These are phyloP conservation scores for Marmota monax DNA, from an alignment of 2,113 vertebrate species.

Conservation along the genomic window DNA sequence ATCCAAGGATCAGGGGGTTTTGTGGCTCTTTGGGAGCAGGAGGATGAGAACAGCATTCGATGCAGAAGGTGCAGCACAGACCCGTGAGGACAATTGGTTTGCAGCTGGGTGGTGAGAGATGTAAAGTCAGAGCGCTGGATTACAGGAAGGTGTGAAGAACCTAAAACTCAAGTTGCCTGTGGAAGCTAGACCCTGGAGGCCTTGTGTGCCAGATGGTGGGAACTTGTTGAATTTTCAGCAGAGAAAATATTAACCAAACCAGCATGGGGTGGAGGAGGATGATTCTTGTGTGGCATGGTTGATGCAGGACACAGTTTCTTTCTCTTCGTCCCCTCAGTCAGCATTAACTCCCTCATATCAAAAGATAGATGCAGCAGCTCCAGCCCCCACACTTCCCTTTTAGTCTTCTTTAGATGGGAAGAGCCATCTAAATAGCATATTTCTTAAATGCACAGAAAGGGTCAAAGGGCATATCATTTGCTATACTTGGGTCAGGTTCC, in stretches of 20 bases:
- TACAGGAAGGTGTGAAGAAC: neutral
- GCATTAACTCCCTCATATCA: neutral
- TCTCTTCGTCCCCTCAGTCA: neutral
- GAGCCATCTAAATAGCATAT: neutral
- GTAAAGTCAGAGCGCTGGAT: neutral
- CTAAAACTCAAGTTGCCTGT: neutral
- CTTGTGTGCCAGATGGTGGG: neutral
- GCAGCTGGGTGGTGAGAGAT: neutral
- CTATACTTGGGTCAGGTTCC: neutral
- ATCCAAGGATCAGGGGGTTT: too few species aligned
- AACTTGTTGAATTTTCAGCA: neutral
- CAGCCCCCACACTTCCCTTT: neutral
- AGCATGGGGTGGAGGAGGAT: rapidly evolving
- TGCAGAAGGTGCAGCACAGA: too few species aligned
- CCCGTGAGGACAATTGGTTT: neutral
- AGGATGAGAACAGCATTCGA: neutral
- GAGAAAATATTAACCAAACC: neutral
- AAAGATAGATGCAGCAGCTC: neutral
- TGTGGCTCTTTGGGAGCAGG: too few species aligned
- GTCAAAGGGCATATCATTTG: neutral
- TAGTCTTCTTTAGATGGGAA: neutral
- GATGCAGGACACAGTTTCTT: neutral
- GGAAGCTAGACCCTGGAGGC: neutral
- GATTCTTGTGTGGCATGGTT: neutral
- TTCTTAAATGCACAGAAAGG: constrained; percentile 5